These are phyloP conservation scores for Corynorhinus townsendii DNA, from an alignment of 2,113 vertebrate genomes.

Conservation along the genomic window DNA sequence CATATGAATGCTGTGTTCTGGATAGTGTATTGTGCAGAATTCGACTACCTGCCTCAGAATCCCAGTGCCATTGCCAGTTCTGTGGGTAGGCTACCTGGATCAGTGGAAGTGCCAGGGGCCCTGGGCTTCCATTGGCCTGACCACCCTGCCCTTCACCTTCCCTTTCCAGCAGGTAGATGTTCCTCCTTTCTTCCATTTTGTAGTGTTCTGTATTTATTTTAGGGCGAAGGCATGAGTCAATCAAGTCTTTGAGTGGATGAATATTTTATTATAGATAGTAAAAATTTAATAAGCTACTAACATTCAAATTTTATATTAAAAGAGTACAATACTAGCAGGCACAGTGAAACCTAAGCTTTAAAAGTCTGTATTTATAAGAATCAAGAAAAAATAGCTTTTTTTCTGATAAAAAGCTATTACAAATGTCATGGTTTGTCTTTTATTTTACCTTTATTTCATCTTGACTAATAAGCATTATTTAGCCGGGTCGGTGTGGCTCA, in stretches of 20 bases:
- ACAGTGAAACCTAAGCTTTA: neutral
- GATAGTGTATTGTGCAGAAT: neutral
- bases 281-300: neutral
- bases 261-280: neutral
- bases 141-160: neutral
- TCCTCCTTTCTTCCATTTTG: neutral
- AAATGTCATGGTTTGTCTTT: neutral
- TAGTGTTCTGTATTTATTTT: neutral
- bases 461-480: neutral
- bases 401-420: neutral
- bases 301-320: neutral
- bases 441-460: neutral
- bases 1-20: neutral
- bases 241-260: neutral
- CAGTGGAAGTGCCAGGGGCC: neutral
- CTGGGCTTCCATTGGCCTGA: neutral
- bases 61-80: neutral
- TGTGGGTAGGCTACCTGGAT: neutral
- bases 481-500: neutral
- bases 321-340: neutral
- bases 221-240: neutral
- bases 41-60: neutral
- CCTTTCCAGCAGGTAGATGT: neutral
- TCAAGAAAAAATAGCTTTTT: neutral
- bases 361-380: neutral